These are phyloP conservation scores for Atrina japonica DNA, from an alignment of 2,888 invertebrate genomes.

Conservation along the genomic window DNA sequence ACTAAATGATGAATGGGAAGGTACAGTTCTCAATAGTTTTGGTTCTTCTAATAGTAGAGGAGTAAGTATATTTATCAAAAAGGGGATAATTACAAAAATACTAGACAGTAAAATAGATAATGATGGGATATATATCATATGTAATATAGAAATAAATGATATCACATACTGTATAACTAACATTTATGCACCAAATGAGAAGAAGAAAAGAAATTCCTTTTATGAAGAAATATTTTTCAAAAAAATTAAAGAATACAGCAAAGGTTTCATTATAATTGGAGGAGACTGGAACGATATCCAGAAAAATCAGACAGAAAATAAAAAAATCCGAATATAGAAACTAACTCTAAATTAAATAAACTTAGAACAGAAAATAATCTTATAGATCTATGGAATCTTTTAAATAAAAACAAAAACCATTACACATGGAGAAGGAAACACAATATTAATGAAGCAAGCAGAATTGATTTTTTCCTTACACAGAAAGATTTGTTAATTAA, in stretches of 20 bases:
- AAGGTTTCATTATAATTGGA: conserved; percentile 2
- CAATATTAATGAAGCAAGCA: neutral
- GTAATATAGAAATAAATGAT: conserved; percentile 10
- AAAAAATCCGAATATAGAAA: neutral
- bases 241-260: neutral
- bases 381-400: neutral
- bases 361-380: conserved; percentile 2
- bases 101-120: neutral
- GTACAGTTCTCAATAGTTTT: neutral
- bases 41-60: neutral
- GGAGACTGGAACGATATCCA: conserved; percentile 12
- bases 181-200: conserved; percentile 21
- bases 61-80: neutral
- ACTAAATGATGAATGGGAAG: neutral
- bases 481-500: conserved; percentile 6
- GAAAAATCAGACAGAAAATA: neutral
- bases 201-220: conserved; percentile 13
- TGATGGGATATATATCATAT: conserved; percentile 17
- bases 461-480: conserved; percentile 1
- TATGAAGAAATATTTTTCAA: conserved; percentile 15
- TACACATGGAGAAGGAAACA: conserved; percentile 16
- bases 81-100: neutral
- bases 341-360: neutral
- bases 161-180: conserved; percentile 7
- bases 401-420: neutral